Conservation (phyloP, 2,113 vertebrate species). For the Puffinus mauretanicus region DNA sequence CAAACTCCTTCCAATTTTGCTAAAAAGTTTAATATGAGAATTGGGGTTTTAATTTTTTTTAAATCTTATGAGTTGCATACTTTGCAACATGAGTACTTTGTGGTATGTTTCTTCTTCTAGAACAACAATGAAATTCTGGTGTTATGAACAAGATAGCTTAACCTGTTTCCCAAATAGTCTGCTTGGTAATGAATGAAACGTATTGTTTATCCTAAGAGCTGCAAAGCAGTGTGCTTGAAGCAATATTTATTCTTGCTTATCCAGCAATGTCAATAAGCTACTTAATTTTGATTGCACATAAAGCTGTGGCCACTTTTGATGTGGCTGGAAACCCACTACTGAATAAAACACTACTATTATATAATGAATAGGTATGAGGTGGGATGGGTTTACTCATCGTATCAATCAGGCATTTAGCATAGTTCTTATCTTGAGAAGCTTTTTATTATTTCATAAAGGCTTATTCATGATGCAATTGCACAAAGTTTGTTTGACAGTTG, state of each 20-base stretch:
- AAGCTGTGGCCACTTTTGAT: neutral
- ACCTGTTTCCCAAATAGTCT: neutral
- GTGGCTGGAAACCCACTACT: slow-evolving; percentile 9
- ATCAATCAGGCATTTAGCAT: neutral
- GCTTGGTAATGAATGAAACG: neutral
- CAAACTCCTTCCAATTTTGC: neutral
- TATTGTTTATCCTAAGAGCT: neutral
- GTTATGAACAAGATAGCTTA: neutral
- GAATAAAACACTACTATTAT: neutral
- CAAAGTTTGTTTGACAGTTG: neutral
- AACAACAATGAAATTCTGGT: neutral
- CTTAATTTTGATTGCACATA: slow-evolving; percentile 8
- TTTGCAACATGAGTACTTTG: neutral
- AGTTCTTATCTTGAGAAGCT: neutral
- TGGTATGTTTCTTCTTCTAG: neutral
- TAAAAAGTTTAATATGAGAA: neutral
- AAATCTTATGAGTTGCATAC: neutral
- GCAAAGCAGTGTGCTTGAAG: slow-evolving; percentile 17
- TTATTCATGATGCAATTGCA: neutral
- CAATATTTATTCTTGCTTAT: slow-evolving; percentile 30
- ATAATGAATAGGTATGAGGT: neutral
- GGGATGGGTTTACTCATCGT: neutral
- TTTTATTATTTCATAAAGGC: neutral
- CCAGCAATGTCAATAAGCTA: neutral
- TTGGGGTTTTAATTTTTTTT: neutral